These are phyloP conservation scores for Clarias platycephalus DNA, from an alignment of 2,797 vertebrate species.

Conservation along the genomic window DNA sequence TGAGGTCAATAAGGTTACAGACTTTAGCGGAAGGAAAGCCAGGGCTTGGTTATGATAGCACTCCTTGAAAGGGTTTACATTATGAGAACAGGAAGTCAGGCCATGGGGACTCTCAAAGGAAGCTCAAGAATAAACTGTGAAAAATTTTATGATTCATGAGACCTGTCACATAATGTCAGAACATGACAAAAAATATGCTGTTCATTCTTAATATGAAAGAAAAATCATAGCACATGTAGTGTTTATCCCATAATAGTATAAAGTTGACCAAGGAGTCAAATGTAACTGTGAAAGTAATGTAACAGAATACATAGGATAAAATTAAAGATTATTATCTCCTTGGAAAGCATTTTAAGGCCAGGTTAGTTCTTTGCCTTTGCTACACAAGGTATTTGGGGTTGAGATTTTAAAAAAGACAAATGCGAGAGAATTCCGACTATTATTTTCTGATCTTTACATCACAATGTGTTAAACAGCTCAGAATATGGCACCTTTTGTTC, in stretches of 20 bases:
- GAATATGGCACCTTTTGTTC: neutral
- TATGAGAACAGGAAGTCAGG: slow-evolving; percentile 47
- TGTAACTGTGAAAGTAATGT: neutral
- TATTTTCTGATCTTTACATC: neutral
- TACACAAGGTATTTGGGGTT: neutral
- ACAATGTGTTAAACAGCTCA: neutral
- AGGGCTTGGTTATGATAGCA: slow-evolving; percentile 31
- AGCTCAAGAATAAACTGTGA: slow-evolving; percentile 32
- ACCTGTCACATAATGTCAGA: neutral
- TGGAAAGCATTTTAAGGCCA: neutral
- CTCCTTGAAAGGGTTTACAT: slow-evolving; percentile 46
- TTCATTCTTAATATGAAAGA: neutral
- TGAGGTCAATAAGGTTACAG: slow-evolving; percentile 40
- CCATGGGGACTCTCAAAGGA: slow-evolving; percentile 46
- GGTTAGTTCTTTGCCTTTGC: neutral
- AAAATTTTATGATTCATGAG: neutral
- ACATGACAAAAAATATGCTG: neutral
- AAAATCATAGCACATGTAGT: neutral
- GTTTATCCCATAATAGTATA: neutral
- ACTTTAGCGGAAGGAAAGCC: slow-evolving; percentile 51
- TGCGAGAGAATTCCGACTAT: neutral
- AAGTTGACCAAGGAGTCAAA: neutral
- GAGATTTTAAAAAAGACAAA: neutral
- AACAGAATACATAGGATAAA: neutral
- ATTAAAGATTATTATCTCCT: neutral